Conservation (phyloP, 2,888 invertebrate genomes). For the Calameuta filiformis region DNA sequence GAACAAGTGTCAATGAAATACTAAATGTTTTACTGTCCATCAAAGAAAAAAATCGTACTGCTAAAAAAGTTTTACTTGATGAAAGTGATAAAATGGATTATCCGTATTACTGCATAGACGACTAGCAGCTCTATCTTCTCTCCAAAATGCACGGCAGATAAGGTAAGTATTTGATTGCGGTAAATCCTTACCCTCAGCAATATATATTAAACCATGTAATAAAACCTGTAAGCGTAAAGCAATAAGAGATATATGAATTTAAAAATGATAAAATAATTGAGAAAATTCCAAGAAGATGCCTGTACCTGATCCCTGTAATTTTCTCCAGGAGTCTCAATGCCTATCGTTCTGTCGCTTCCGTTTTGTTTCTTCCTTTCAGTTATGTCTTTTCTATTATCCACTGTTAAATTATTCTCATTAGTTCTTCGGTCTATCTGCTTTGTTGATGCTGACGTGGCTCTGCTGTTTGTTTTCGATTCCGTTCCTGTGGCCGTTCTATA, state of each 20-base stretch:
- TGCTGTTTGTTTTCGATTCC: slow-evolving; percentile 43
- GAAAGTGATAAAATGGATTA: slow-evolving; percentile 68
- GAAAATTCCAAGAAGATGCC: slow-evolving; percentile 2
- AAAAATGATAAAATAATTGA: slow-evolving; percentile 9
- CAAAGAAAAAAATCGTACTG: slow-evolving; percentile 6
- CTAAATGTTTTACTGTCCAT: slow-evolving; percentile 2
- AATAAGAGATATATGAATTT: background rate
- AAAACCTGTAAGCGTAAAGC: slow-evolving; percentile 57
- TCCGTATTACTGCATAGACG: slow-evolving; percentile 61
- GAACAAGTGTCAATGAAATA: slow-evolving; percentile 31
- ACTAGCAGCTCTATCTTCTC: slow-evolving; percentile 65
- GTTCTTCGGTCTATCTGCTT: slow-evolving; percentile 33
- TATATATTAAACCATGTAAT: slow-evolving; percentile 67
- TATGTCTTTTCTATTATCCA: slow-evolving; percentile 27
- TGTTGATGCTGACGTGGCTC: slow-evolving; percentile 36
- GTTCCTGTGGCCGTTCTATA: slow-evolving; percentile 45
- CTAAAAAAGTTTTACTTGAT: slow-evolving; percentile 58
- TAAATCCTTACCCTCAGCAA: slow-evolving; percentile 67
- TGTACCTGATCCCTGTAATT: slow-evolving; percentile 42
- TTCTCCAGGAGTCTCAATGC: slow-evolving; percentile 33
- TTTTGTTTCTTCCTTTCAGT: slow-evolving; percentile 27
- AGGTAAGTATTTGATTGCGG: slow-evolving; percentile 63
- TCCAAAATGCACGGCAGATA: slow-evolving; percentile 68
- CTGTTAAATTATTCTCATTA: slow-evolving; percentile 31
- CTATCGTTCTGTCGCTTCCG: slow-evolving; percentile 37